These are phyloP conservation scores for Hestina assimilis DNA, from an alignment of 1,140 invertebrate genomes.

Conservation along the genomic window DNA sequence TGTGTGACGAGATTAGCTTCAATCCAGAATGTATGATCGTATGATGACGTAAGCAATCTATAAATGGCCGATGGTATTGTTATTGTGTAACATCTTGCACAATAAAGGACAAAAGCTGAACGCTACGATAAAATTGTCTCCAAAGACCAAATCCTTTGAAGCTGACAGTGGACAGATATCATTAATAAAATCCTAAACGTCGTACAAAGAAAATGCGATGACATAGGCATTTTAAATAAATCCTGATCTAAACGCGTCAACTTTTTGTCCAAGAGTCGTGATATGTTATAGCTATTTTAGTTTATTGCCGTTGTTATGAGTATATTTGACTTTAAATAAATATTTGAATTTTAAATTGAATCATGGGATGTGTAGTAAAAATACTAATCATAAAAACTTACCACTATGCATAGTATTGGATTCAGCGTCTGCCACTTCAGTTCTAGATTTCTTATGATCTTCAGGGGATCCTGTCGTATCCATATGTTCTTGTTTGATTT, in stretches of 20 bases:
- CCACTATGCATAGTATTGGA: constrained; percentile 93
- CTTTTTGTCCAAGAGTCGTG: background rate
- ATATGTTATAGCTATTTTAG: background rate
- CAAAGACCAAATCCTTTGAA: constrained; percentile 60
- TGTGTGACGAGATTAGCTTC: constrained; percentile 52
- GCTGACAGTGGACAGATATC: constrained; percentile 47
- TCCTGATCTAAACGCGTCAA: constrained; percentile 32
- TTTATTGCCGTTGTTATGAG: background rate
- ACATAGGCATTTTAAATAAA: constrained; percentile 48
- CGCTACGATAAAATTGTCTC: constrained; percentile 67
- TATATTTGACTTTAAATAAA: background rate
- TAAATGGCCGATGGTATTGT: constrained; percentile 57
- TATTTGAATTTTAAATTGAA: background rate
- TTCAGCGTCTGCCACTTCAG: constrained; percentile 90
- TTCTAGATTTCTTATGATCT: constrained; percentile 85
- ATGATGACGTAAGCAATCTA: constrained; percentile 64
- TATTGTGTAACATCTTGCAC: constrained; percentile 70
- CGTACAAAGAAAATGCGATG: constrained; percentile 52
- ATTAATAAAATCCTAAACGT: constrained; percentile 71
- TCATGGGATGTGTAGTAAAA: background rate
- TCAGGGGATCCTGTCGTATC: constrained; percentile 81
- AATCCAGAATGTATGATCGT: constrained; percentile 63
- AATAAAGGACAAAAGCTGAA: constrained; percentile 54
- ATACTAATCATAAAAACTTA: constrained; percentile 77
- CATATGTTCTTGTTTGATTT: constrained; percentile 85